These are phyloP conservation scores for Thaumetopoea pityocampa DNA, from an alignment of 1,140 invertebrate species.

Conservation along the genomic window DNA sequence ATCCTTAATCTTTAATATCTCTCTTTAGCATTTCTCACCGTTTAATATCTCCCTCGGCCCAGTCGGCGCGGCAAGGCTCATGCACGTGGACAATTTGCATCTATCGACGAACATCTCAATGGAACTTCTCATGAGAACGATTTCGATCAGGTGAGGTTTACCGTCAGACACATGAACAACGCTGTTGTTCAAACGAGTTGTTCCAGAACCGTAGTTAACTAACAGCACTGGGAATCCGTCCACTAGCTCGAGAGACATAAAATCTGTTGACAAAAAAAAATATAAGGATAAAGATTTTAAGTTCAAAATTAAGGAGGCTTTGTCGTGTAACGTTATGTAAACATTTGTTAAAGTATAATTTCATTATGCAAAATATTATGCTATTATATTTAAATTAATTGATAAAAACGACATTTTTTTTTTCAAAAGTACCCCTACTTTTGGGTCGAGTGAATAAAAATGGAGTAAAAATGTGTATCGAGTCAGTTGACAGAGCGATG, in stretches of 20 bases:
- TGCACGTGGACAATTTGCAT: conserved; percentile 83
- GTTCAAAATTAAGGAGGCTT: no score
- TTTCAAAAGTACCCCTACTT: no score
- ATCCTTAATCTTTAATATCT: no score
- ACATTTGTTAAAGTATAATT: no score
- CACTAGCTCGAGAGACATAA: conserved; percentile 92
- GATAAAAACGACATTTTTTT: no score
- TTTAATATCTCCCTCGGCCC: conserved; percentile 88
- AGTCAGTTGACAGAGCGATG: no score
- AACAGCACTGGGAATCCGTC: conserved; percentile 89
- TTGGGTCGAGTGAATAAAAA: no score
- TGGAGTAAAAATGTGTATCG: no score
- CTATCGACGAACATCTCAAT: conserved; percentile 88
- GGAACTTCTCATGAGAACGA: conserved; percentile 82
- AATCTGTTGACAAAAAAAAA: conserved; percentile 80
- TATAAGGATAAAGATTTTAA: no score
- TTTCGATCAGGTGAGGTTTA: conserved; percentile 87
- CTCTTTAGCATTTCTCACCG: no score
- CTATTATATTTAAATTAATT: no score
- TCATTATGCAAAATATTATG: no score
- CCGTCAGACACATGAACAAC: conserved; percentile 86
- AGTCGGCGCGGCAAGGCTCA: conserved; percentile 81
- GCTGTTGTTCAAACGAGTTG: conserved; percentile 82
- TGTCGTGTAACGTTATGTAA: not conserved
- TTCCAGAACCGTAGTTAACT: conserved; percentile 94